These are phyloP conservation scores for Enoplolaimus lenunculus DNA, from an alignment of 2,888 invertebrate species.

Conservation along the genomic window DNA sequence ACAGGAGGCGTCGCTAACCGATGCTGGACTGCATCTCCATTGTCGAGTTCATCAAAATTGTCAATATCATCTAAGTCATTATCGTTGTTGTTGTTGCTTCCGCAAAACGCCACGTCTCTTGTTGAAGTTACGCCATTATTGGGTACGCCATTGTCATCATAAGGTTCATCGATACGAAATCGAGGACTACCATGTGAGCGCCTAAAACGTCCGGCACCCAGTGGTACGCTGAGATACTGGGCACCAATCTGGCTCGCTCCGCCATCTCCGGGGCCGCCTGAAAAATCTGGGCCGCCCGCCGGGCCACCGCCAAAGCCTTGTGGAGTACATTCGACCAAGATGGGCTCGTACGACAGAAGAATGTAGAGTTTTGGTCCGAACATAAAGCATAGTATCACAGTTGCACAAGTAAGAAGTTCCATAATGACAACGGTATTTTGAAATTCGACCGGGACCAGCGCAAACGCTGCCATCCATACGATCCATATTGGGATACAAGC, in stretches of 20 bases:
- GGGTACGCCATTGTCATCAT: background rate
- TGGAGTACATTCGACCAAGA: conserved; percentile 34
- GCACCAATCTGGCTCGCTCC: background rate
- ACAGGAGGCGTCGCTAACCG: background rate
- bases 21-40: background rate
- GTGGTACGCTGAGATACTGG: background rate
- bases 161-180: background rate
- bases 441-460: conserved; percentile 27
- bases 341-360: conserved; percentile 36
- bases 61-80: background rate
- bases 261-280: background rate
- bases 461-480: conserved; percentile 30
- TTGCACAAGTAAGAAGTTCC: conserved; percentile 33
- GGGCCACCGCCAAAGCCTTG: background rate
- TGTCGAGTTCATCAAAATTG: background rate
- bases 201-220: background rate
- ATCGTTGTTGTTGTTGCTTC: background rate
- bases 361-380: conserved; percentile 40
- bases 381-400: conserved; percentile 34
- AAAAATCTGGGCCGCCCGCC: background rate
- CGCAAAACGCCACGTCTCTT: background rate
- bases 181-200: background rate
- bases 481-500: conserved; percentile 31
- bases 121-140: background rate
- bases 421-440: conserved; percentile 29